Conservation (phyloP, 2,888 invertebrate species). For the Stenichneumon culpator region DNA sequence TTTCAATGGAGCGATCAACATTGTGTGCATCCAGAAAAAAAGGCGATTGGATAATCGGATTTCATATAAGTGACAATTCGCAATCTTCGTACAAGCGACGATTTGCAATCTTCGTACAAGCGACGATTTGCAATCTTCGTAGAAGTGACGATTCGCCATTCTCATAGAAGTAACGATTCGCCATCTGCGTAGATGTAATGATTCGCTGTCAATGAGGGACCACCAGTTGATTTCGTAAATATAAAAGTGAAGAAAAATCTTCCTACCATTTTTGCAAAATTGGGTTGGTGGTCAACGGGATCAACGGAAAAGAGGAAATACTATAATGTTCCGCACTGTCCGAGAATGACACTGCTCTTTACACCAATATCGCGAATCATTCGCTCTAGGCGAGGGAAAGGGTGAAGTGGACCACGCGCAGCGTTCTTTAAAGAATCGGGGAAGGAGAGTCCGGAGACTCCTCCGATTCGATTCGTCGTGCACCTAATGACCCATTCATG, state of each 20-base stretch:
- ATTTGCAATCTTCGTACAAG: no score
- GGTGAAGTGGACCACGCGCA: neutral
- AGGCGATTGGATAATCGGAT: no score
- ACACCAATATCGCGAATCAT: neutral
- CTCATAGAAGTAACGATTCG: no score
- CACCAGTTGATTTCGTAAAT: no score
- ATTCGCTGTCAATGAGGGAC: no score
- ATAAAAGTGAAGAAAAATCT: no score
- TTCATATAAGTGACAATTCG: no score
- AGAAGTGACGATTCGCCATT: no score
- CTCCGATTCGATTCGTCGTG: constrained; percentile 54
- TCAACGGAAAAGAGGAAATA: neutral
- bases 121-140: no score
- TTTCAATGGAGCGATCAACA: neutral
- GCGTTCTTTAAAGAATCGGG: constrained; percentile 28
- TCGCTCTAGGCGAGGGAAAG: neutral
- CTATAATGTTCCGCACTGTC: neutral
- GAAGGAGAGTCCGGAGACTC: neutral
- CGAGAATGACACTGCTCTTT: neutral
- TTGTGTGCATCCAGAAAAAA: neutral
- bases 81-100: no score
- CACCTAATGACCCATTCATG: constrained; percentile 66
- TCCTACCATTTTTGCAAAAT: neutral
- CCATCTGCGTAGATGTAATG: no score
- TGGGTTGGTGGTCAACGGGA: neutral